phyloP scores from a whole-genome alignment of 2,113 vertebrate species.

The Apodemus speciosus region DNA sequence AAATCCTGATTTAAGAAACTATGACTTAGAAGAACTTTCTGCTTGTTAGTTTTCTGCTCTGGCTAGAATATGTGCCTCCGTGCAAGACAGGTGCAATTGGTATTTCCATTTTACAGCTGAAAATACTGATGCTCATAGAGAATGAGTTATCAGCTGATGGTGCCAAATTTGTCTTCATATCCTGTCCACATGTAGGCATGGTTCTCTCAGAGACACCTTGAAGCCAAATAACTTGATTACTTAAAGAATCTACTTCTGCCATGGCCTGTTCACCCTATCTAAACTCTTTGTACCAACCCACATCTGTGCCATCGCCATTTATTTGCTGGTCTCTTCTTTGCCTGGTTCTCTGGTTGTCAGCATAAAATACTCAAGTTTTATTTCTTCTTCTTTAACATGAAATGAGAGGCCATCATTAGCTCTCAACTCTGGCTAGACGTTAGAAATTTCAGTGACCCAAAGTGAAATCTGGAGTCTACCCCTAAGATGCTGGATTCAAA shows the following conservation, averaged over 20 bases:
- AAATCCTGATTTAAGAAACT: neutral
- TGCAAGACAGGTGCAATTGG: neutral
- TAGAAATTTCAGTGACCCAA: neutral
- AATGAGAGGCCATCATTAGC: neutral
- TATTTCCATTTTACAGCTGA: neutral
- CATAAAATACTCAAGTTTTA: neutral
- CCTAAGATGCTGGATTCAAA: neutral
- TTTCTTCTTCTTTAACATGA: neutral
- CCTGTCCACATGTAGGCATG: neutral
- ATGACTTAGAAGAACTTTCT: neutral
- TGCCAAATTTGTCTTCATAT: neutral
- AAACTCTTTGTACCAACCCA: neutral
- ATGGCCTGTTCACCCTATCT: neutral
- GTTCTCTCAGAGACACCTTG: neutral
- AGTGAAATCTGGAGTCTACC: neutral
- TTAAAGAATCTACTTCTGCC: neutral
- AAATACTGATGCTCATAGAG: neutral
- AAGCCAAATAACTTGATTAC: neutral
- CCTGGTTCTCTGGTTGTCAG: slow-evolving; percentile 6
- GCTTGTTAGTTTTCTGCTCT: neutral
- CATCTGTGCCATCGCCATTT: neutral
- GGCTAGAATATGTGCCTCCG: neutral
- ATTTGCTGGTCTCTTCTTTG: neutral
- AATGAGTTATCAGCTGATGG: neutral
- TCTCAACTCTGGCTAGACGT: neutral